phyloP scores from a whole-genome alignment of 2,888 invertebrate species.

The Nycteola revayana region DNA sequence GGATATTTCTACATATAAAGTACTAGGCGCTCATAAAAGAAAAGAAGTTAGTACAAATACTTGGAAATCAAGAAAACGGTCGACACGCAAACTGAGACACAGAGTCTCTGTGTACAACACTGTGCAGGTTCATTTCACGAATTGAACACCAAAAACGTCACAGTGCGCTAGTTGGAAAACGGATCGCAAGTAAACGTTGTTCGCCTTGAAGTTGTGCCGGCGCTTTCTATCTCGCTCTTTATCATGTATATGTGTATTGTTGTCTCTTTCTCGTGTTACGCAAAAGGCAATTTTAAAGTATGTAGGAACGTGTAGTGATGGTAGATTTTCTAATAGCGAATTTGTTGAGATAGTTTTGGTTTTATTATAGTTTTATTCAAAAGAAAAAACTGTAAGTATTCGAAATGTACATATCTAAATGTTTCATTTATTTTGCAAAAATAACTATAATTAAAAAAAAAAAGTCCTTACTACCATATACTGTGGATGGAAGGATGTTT shows the following conservation, averaged over 20 bases:
- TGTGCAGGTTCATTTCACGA: constrained; percentile 28
- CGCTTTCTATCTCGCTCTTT: constrained; percentile 40
- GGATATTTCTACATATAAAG: constrained; percentile 44
- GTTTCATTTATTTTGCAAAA: too few species aligned
- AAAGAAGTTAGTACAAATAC: constrained; percentile 57
- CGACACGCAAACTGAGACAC: constrained; percentile 19
- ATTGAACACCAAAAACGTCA: constrained; percentile 30
- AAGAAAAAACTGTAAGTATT: too few species aligned
- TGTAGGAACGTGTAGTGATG: constrained; percentile 52
- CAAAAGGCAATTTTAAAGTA: constrained; percentile 60
- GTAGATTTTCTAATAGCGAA: constrained; percentile 32
- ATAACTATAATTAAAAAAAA: too few species aligned
- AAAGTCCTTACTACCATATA: too few species aligned
- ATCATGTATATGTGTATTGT: constrained; percentile 26
- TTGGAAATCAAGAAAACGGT: constrained; percentile 67
- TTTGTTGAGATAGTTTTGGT: constrained; percentile 18
- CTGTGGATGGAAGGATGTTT: too few species aligned
- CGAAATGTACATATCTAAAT: too few species aligned
- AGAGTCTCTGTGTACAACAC: constrained; percentile 31
- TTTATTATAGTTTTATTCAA: constrained; percentile 5
- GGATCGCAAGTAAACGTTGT: constrained; percentile 69
- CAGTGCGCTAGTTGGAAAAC: constrained; percentile 59
- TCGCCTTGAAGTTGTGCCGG: constrained; percentile 69
- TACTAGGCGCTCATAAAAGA: constrained; percentile 59
- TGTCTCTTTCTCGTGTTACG: constrained; percentile 56